phyloP scores from a whole-genome alignment of 2,888 invertebrate genomes.

The Biston stratarius region DNA sequence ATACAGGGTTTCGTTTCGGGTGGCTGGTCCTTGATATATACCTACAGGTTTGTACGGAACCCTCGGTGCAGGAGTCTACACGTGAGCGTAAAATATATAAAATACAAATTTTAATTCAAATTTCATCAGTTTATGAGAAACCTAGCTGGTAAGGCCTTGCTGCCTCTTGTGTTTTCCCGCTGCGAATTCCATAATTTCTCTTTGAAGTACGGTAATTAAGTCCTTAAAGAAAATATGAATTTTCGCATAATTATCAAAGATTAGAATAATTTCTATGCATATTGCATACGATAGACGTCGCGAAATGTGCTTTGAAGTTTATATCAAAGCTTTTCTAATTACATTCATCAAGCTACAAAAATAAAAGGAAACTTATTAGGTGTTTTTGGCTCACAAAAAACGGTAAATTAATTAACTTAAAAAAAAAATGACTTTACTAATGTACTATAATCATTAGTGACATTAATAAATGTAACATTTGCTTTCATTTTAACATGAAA shows the following conservation, averaged over 20 bases:
- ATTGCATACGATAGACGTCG: constrained; percentile 10
- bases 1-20: not conserved
- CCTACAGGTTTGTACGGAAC: too few relatives aligned
- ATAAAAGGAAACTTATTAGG: too few relatives aligned
- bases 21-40: not conserved
- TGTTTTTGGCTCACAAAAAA: too few relatives aligned
- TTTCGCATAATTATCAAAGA: constrained; percentile 19
- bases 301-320: constrained; percentile 3
- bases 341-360: not conserved
- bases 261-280: constrained; percentile 14
- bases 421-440: too few relatives aligned
- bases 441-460: too few relatives aligned
- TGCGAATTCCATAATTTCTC: not conserved
- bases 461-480: too few relatives aligned
- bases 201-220: constrained; percentile 16
- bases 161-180: too few relatives aligned
- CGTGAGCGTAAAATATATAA: not conserved
- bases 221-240: constrained; percentile 10
- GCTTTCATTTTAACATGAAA: too few relatives aligned
- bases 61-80: too few relatives aligned
- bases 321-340: constrained; percentile 1
- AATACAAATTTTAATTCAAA: not conserved
- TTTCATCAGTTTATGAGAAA: not conserved
- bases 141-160: too few relatives aligned
- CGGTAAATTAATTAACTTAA: too few relatives aligned